Conservation (phyloP, 2,888 invertebrate genomes). For the Idaea straminata region DNA sequence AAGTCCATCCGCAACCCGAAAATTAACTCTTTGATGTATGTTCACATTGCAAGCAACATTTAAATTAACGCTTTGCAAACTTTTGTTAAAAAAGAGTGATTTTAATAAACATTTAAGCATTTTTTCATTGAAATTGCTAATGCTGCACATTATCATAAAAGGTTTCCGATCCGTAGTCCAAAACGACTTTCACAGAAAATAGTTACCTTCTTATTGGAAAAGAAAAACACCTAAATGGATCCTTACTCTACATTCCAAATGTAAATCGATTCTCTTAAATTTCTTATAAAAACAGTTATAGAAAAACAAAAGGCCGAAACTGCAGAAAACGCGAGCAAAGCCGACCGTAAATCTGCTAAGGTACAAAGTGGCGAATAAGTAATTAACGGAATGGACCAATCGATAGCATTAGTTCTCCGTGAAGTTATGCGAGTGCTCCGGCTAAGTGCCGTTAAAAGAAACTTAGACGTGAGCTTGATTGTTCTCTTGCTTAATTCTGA, state of each 20-base stretch:
- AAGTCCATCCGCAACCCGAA: slow-evolving; percentile 19
- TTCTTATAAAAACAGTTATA: slow-evolving; percentile 59
- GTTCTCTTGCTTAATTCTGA: slow-evolving; percentile 75
- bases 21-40: slow-evolving; percentile 24
- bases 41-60: slow-evolving; percentile 2
- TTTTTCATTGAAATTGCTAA: too few relatives aligned
- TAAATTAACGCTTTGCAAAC: not conserved
- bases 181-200: not conserved
- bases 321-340: slow-evolving; percentile 58
- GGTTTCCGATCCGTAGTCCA: too few relatives aligned
- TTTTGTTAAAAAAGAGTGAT: not conserved
- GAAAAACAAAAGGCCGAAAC: slow-evolving; percentile 48
- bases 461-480: slow-evolving; percentile 75
- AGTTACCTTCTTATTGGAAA: slow-evolving; percentile 3
- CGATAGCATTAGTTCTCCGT: slow-evolving; percentile 74
- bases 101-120: too few relatives aligned
- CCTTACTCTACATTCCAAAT: slow-evolving; percentile 44
- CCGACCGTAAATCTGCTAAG: slow-evolving; percentile 77
- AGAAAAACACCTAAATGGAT: slow-evolving; percentile 39
- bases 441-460: slow-evolving; percentile 79
- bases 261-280: slow-evolving; percentile 58
- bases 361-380: slow-evolving; percentile 75
- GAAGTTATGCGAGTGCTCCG: slow-evolving; percentile 70
- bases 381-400: slow-evolving; percentile 80
- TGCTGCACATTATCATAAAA: too few relatives aligned